Percentiles rank a stretch among this genome's conserved stretches.
Conservation (phyloP, 2,113 vertebrate genomes). For the Apaloderma vittatum region DNA sequence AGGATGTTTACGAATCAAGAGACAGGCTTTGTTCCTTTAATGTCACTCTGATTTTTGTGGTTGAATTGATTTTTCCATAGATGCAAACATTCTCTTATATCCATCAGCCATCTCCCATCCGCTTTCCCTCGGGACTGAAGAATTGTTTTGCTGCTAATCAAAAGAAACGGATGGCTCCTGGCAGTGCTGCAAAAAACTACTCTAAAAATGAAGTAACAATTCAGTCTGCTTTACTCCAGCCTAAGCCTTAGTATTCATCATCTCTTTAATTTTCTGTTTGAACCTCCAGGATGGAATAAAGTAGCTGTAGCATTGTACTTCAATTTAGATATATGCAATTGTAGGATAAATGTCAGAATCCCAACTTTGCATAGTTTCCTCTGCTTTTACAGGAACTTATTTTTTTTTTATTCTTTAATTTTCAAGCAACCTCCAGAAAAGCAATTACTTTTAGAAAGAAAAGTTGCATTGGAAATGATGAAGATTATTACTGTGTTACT, state of each 20-base stretch:
- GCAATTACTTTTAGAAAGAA: not conserved
- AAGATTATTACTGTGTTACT: not conserved
- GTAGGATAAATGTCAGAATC: not conserved
- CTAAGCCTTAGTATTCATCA: not conserved
- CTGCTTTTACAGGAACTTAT: not conserved
- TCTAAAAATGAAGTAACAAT: conserved; percentile 2
- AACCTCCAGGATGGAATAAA: not conserved
- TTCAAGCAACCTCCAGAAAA: not conserved
- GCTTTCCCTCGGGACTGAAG: not conserved
- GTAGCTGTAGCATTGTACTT: not conserved
- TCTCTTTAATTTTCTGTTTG: not conserved
- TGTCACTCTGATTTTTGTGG: conserved; percentile 2
- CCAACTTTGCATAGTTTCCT: not conserved
- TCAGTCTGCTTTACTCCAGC: not conserved
- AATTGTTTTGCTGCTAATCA: conserved; percentile 17
- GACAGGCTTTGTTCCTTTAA: not conserved
- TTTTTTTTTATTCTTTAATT: not conserved
- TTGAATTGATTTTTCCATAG: conserved; percentile 36
- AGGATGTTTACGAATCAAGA: conserved; percentile 1
- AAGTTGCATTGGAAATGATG: not conserved
- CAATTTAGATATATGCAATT: not conserved
- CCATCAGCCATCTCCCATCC: not conserved
- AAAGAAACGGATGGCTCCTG: conserved; percentile 23
- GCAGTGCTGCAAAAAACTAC: not conserved
- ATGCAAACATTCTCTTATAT: not conserved